Base-by-base conservation (phyloP, 1,140 invertebrate genomes). In the Lepidostoma basale region DNA sequence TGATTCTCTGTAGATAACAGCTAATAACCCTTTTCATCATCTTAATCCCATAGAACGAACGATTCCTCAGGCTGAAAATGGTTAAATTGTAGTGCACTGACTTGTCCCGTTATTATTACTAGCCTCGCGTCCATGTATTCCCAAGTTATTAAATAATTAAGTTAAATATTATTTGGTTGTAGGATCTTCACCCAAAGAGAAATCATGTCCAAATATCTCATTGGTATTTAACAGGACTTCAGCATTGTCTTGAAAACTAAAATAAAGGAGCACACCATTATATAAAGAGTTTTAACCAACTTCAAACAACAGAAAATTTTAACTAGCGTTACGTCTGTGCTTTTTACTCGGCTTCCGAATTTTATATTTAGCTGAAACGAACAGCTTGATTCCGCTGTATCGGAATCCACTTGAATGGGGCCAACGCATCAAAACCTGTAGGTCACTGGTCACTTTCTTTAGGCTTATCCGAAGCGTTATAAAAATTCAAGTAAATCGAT, bases 181-280 rank as follows among this genome's bases (percentile, higher is more conserved):
- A 23, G 59, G 25, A 62, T 63, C 44, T 45, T 36, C 44, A 22
- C 62, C 62, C 47, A 49, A 63, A 63, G 62, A 63, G 62, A 63
- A 63, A 63, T 30, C 62, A 63, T 30, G 62, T 49, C 62, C 62
- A 63, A 42, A 63, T 63, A 63, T 45, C 62, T 39, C 36, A 62
- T 30, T 26, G 52, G 28, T 62, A 40, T 28, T 45, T 62, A 62
- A 62, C 59, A 62, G 59, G 59, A 62, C 59, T 45, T 45, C 9
- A 14, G 23, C 23, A 10, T 5, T 3, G 39, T 62, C 36, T 10
- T 10, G 20, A 49, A 23, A 9, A 49, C 45, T 12, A n/a, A n/a
- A n/a, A n/a, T n/a, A n/a, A n/a, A n/a, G n/a, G n/a, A n/a, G n/a
- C n/a, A n/a, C n/a, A n/a, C n/a, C n/a, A n/a, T n/a, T n/a, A n/a